Base-by-base conservation (phyloP, 2,113 vertebrate species). In the Nanorana parkeri region DNA sequence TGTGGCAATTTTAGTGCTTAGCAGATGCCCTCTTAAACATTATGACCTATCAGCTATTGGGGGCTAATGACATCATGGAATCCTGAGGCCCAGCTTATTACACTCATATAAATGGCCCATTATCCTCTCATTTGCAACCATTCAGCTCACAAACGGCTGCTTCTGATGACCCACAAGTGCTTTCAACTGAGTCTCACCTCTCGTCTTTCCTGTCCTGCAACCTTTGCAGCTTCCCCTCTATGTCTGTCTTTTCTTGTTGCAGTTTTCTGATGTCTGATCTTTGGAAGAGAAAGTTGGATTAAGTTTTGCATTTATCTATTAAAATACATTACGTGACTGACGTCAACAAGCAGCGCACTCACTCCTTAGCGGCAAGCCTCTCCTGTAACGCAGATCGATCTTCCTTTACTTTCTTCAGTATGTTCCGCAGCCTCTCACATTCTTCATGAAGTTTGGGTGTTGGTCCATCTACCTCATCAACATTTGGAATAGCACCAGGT, bases 281-380 rank as follows among this genome's bases (percentile, higher is more conserved):
- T 85, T 77, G 69, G 83, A 78, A 26, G 17, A 41, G 78, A 26
- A 85, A 41, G 36, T 20, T 47, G 13, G 8, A 41, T 21, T 16
- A 63, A 1, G 26, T 63, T 24, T 47, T 24, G 15, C 4, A 63
- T 63, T 13, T 63, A 26, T 24, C 15, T 24, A 4, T 21, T 24
- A 63, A 63, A 4, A 7, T n/a, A n/a, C n/a, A 10, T 32, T 0
- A 55, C 47, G 17, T 66, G 10, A 60, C 15, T 17, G 52, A 3
- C 0, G 55, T 36, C 26, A 74, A 1, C 19, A 16, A 5, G 0
- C 56, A 54, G 56, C 28, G 6, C 24, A 13, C 95, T 88, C 88
- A 99, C 97, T 94, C 93, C 89, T 89, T 95, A 73, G 77, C 86
- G 13, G 88, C 87, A 5, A 97, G 88, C 7, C 84, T 91, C 26